A percentile compares a stretch with the other conserved stretches of the same genome.
phyloP scores from a whole-genome alignment of 2,797 vertebrate genomes.

The Leptodactylus fallax region DNA sequence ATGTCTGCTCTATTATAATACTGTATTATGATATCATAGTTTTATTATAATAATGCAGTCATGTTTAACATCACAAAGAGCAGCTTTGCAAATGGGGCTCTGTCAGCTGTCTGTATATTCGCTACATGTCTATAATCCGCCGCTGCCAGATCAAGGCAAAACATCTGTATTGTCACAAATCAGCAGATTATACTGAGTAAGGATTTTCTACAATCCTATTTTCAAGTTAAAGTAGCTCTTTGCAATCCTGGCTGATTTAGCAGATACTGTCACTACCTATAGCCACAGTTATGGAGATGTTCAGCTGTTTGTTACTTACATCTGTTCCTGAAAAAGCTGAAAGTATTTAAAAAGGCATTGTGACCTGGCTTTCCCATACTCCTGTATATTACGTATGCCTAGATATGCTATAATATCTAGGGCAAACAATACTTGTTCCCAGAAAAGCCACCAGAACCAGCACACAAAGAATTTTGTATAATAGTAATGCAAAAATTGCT shows the following conservation, averaged over 20 bases:
- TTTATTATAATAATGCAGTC: not conserved
- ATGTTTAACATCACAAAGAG: not conserved
- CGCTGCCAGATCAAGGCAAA: constrained; percentile 13
- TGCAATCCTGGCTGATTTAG: not conserved
- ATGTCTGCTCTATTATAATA: not conserved
- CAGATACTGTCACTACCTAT: not conserved
- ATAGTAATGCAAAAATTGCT: no score
- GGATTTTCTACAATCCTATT: constrained; percentile 47
- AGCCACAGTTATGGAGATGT: not conserved
- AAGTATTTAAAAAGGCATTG: no score
- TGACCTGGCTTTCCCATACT: no score
- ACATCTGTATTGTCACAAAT: constrained; percentile 26
- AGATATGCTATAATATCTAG: no score
- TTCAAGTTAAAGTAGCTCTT: constrained; percentile 26
- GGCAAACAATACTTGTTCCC: no score
- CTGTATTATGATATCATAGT: no score
- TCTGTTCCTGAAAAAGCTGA: no score
- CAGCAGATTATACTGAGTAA: constrained; percentile 16
- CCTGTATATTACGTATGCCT: no score
- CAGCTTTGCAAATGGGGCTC: not conserved
- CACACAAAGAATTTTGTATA: no score
- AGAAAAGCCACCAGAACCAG: no score
- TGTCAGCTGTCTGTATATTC: not conserved
- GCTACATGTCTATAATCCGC: constrained; percentile 16
- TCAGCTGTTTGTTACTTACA: no score